Evolutionary conservation across 2,888 invertebrate species (phyloP), one percentile per base, ranked within the genome.

Genomic region (Eilema griseolum): DNA sequence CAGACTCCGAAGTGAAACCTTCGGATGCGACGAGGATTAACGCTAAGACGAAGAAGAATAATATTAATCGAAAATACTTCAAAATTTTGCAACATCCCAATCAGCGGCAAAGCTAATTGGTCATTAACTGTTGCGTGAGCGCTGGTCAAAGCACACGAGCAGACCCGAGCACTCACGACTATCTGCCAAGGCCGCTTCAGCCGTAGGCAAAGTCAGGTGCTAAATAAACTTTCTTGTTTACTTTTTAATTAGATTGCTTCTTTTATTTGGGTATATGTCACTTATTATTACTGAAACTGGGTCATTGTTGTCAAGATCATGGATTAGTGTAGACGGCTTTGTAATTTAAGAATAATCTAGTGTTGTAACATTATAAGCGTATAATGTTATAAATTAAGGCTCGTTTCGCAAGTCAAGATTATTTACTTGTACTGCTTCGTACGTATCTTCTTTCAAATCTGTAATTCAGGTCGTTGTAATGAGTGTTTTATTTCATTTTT

Each of bases 101-200:
- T 66, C 33, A 66, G 10, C 61, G 31, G 60, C 20, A 33, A 20
- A 23, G 37, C 72, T 80, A 72, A 77, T 77, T 72, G 46, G 41
- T n/a, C n/a, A 20, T 52, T 61, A 41, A 61, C 14, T 61, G 59
- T 26, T 67, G 68, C 70, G 41, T 28, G 66, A 57, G 72, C 70
- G 37, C 23, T 41, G 73, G 70, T 75, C 70, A 79, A 69, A 78
- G 70, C 66, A 66, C 67, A 63, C 26, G 41, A 33, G 24, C 20
- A 16, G 60, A 63, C n/a, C n/a, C 59, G 57, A 64, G 16, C 33
- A 31, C 41, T 65, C 52, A 61, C 69, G 69, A 69, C 8, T 26
- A 65, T 65, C 69, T 60, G 60, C 72, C 61, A 69, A 65, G 65
- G 33, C 5, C n/a, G 52, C 61, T 24, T 23, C 66, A 41, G 59